Evolutionary conservation across 2,797 vertebrate species (phyloP).

Genomic region (Hoplostethus atlanticus): DNA sequence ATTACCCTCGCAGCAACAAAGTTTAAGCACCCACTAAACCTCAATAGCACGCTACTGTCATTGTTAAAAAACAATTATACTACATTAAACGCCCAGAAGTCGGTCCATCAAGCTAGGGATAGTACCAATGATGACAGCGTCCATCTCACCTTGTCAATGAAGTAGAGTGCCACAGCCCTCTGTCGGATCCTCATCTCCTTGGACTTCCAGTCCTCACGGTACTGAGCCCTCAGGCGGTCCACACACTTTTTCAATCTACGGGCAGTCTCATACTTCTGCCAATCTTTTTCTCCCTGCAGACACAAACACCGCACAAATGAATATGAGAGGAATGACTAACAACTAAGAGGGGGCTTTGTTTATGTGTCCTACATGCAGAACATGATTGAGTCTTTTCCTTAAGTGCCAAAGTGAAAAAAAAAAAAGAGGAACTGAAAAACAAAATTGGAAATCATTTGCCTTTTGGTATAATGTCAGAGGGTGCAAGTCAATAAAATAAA

Average conservation of each 20-base stretch:
- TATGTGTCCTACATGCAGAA: too few relatives aligned
- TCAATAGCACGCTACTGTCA: slow-evolving; percentile 6
- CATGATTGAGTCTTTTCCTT: too few relatives aligned
- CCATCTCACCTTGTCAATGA: slow-evolving; percentile 94
- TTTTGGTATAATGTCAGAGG: too few relatives aligned
- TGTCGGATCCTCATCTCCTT: slow-evolving; percentile 98
- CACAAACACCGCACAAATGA: not conserved
- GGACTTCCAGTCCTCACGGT: slow-evolving; percentile 98
- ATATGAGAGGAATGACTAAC: too few relatives aligned
- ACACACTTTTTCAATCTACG: slow-evolving; percentile 95
- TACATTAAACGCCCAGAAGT: not conserved
- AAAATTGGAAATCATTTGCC: too few relatives aligned
- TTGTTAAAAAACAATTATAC: slow-evolving; percentile 27
- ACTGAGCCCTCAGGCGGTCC: slow-evolving; percentile 92
- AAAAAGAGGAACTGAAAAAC: too few relatives aligned
- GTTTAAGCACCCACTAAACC: slow-evolving; percentile 28
- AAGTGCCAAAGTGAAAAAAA: too few relatives aligned
- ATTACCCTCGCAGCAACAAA: slow-evolving; percentile 14
- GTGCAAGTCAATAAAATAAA: too few relatives aligned
- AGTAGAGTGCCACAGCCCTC: slow-evolving; percentile 96
- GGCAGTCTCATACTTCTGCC: slow-evolving; percentile 98
- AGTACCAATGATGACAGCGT: not conserved
- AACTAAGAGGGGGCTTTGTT: too few relatives aligned
- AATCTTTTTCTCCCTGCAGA: slow-evolving; percentile 96
- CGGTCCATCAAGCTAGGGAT: slow-evolving; percentile 1